phyloP scores from a whole-genome alignment of 2,797 vertebrate genomes.

The Neosalanx taihuensis region DNA sequence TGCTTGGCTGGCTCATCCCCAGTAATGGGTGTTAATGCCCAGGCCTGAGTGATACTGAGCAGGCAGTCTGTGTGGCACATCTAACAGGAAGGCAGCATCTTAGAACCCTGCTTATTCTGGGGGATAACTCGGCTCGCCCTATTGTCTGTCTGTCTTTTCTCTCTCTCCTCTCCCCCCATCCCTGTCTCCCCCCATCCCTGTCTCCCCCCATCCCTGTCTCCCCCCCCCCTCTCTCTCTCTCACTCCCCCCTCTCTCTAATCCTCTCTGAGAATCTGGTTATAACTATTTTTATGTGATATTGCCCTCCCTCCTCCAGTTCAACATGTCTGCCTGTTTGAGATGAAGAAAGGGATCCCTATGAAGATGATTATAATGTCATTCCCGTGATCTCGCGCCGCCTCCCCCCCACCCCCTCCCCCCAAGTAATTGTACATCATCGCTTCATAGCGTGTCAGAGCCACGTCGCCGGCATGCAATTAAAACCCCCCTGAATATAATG shows the following conservation, averaged over 20 bases:
- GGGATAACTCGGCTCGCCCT: neutral
- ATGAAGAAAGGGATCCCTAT: slow-evolving; percentile 92
- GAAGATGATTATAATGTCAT: slow-evolving; percentile 99
- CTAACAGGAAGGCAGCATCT: slow-evolving; percentile 73
- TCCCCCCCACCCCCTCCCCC: slow-evolving; percentile 28
- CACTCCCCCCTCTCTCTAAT: slow-evolving; percentile 73
- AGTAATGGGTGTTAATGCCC: slow-evolving; percentile 78
- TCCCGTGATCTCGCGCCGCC: slow-evolving; percentile 96
- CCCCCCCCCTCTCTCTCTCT: slow-evolving; percentile 66
- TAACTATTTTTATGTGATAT: slow-evolving; percentile 80
- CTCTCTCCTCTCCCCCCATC: slow-evolving; percentile 41
- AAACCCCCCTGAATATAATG: slow-evolving; percentile 98
- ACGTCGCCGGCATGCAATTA: slow-evolving; percentile 99
- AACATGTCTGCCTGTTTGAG: slow-evolving; percentile 92
- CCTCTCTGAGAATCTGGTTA: slow-evolving; percentile 85
- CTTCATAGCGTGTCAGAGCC: slow-evolving; percentile 98
- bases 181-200: neutral
- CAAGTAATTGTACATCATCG: slow-evolving; percentile 99
- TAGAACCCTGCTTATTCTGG: slow-evolving; percentile 70
- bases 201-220: slow-evolving; percentile 63
- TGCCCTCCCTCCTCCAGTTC: slow-evolving; percentile 64
- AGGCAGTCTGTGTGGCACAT: slow-evolving; percentile 44
- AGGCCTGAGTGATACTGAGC: slow-evolving; percentile 56
- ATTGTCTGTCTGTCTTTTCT: neutral
- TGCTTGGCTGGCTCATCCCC: slow-evolving; percentile 70